Evolutionary conservation across 2,797 vertebrate genomes (phyloP).

Genomic region (Chloroceryle inda): DNA sequence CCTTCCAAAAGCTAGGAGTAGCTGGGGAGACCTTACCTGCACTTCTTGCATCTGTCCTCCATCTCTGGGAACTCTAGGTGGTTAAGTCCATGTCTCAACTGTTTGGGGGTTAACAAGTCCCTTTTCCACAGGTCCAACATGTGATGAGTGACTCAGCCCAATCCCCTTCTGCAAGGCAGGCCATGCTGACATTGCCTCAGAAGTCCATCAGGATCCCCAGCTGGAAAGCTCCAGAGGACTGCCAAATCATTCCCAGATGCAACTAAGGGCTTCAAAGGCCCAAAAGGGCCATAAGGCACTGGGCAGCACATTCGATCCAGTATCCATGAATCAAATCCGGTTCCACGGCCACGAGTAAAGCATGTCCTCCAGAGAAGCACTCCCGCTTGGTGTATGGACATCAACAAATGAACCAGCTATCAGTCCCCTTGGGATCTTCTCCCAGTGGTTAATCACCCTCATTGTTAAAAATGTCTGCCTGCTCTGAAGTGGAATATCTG

Average conservation of each 20-base stretch:
- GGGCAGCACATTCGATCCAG: background rate
- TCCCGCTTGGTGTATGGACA: background rate
- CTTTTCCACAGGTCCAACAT: background rate
- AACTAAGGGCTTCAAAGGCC: background rate
- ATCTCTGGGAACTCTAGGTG: background rate
- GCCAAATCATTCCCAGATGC: background rate
- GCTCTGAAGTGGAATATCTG: slow-evolving; percentile 66
- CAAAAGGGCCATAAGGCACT: background rate
- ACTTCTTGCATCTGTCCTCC: background rate
- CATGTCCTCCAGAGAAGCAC: background rate
- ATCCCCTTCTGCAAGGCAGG: background rate
- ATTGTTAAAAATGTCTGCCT: slow-evolving; percentile 59
- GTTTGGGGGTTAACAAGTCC: background rate
- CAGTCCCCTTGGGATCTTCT: slow-evolving; percentile 44
- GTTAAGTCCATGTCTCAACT: background rate
- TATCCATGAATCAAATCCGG: background rate
- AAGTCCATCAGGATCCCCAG: background rate
- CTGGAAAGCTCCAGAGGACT: background rate
- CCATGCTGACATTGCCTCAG: background rate
- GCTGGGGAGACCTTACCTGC: slow-evolving; percentile 31
- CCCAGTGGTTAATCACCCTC: slow-evolving; percentile 53
- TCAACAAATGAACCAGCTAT: background rate
- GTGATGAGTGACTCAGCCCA: background rate
- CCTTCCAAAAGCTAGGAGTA: background rate
- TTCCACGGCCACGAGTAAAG: background rate